Evolutionary conservation across 2,113 vertebrate species (phyloP).

Genomic region (Scatophagus argus): DNA sequence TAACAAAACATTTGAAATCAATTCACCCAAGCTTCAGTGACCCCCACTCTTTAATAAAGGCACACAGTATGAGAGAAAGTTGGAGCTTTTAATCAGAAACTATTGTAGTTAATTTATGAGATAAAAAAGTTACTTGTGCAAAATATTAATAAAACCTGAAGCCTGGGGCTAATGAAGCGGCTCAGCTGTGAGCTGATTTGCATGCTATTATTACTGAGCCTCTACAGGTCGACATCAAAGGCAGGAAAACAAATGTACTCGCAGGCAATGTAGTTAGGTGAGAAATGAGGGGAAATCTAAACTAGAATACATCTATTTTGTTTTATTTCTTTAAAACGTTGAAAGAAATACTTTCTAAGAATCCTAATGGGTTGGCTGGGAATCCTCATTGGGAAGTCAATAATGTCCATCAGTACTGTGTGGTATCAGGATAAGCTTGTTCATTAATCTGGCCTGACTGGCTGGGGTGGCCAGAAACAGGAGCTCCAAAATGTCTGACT

Average conservation of each 20-base stretch:
- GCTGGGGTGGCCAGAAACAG: conserved; percentile 48
- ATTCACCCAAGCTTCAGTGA: background rate
- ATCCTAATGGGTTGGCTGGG: conserved; percentile 44
- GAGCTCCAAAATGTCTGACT: conserved; percentile 56
- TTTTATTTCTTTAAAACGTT: conserved; percentile 17
- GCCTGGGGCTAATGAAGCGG: conserved; percentile 41
- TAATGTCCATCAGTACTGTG: conserved; percentile 46
- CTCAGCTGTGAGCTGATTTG: conserved; percentile 36
- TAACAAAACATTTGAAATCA: conserved; percentile 2
- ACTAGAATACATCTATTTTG: background rate
- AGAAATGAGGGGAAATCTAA: conserved; percentile 18
- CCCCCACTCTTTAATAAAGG: conserved; percentile 1
- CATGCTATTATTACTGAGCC: conserved; percentile 32
- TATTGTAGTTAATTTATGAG: conserved; percentile 26
- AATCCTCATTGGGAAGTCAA: conserved; percentile 43
- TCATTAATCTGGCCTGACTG: conserved; percentile 64
- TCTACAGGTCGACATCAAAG: conserved; percentile 51
- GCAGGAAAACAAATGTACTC: conserved; percentile 33
- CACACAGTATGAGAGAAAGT: background rate
- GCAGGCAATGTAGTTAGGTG: background rate
- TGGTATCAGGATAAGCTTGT: conserved; percentile 62
- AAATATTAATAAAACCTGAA: conserved; percentile 36
- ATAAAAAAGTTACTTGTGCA: conserved; percentile 13
- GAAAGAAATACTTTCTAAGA: conserved; percentile 46
- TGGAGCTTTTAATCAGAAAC: conserved; percentile 24